Base-by-base conservation (phyloP, 2,113 vertebrate species). In the Macheiramphus alcinus region DNA sequence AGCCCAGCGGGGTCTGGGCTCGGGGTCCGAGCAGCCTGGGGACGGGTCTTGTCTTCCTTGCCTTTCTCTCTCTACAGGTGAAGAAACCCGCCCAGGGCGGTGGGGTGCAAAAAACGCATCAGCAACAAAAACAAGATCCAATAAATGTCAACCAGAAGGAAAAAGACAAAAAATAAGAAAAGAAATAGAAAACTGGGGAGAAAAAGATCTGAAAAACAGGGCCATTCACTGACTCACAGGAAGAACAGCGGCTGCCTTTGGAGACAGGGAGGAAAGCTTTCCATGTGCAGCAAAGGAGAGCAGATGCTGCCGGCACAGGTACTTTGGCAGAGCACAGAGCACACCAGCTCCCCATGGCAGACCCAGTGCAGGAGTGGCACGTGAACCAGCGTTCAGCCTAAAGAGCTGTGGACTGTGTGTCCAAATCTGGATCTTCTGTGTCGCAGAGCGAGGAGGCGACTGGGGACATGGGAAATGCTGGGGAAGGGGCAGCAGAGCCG, bases 31-130 rank as follows among this genome's bases (percentile, higher is more conserved):
- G 95, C 96, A 71, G 97, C 94, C 95, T 88, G 98, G 95, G 98
- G 96, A 94, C 91, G 34, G 80, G 82, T 98, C 97, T 98, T 98
- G 80, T 97, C 98, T 85, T 98, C 98, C 96, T 98, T 98, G 97
- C 98, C 98, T 98, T 98, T 99, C 98, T 98, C 98, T 98, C 97
- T 98, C 99, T 99, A 98, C 52, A 96, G 97, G 96, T 96, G 97
- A 95, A 96, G 93, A 98, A 98, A 98, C 61, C 96, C 93, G 0
- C 93, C 96, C 91, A 81, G 88, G 94, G 76, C 31, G 80, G 86
- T 87, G 93, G 89, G 95, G 95, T 68, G 95, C 93, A 97, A 94
- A 68, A 98, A 98, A 89, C 9, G 93, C 97, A 97, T 97, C 97
- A 97, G 97, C 96, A 92, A 98, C 97, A 96, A 81, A 92, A 98